These are phyloP conservation scores for Ethmia dodecea DNA, from an alignment of 2,888 invertebrate genomes.

Conservation along the genomic window DNA sequence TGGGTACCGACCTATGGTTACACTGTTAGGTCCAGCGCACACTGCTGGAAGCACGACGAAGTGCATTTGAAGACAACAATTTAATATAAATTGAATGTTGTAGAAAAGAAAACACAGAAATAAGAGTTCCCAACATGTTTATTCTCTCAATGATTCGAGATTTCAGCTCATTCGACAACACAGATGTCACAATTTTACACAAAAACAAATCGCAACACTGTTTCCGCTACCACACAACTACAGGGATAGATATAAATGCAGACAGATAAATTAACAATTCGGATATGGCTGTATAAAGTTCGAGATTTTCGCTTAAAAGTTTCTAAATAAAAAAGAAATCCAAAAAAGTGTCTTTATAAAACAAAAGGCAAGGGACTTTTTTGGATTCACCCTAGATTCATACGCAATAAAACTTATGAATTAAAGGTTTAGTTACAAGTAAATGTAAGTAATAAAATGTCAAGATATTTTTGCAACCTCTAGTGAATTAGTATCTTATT, in stretches of 20 bases:
- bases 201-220: slow-evolving; percentile 8
- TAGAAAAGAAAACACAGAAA: slow-evolving; percentile 34
- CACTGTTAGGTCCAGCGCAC: too few relatives aligned
- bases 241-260: slow-evolving; percentile 2
- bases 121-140: slow-evolving; percentile 38
- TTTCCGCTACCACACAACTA: slow-evolving; percentile 5
- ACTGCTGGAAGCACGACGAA: too few relatives aligned
- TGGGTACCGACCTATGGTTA: too few relatives aligned
- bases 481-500: slow-evolving; percentile 6
- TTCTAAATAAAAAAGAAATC: not conserved
- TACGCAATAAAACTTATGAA: too few relatives aligned
- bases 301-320: not conserved
- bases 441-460: not conserved
- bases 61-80: too few relatives aligned
- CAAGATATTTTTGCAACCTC: not conserved
- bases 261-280: not conserved
- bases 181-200: slow-evolving; percentile 4
- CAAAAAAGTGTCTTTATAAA: not conserved
- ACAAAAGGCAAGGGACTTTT: not conserved
- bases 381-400: too few relatives aligned
- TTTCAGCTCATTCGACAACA: slow-evolving; percentile 16
- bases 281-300: not conserved
- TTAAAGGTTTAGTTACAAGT: not conserved
- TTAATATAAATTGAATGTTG: too few relatives aligned
- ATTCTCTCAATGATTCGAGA: slow-evolving; percentile 22